Evolutionary conservation across 2,113 vertebrate genomes (phyloP), one percentile per base, ranked within the genome.

Genomic region (Varanus komodoensis): DNA sequence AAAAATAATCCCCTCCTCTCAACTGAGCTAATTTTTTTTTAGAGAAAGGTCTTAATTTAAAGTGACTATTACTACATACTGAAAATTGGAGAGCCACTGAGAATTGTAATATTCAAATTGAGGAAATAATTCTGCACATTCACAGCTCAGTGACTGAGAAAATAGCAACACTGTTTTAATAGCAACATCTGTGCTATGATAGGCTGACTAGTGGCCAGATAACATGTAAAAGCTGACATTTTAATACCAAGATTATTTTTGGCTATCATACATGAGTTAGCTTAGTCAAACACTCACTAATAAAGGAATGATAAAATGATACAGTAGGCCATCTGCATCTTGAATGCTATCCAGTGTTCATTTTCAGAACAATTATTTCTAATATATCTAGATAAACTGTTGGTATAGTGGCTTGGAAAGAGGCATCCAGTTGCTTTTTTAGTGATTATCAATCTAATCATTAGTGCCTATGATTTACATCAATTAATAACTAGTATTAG

Each of bases 211-310:
- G 23, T 8, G 54, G 78, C 87, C 27, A 87, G 86, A 52, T 50
- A 88, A 82, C 67, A 57, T 82, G 67, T 88, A 81, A 81, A 48
- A 57, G 52, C 50, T 82, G 64, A 82, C 79, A 88, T 82, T 81
- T 69, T 82, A 88, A 82, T 71, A 73, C 50, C 12, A 73, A 88
- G 68, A 82, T 88, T 88, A 80, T 29, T 61, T 69, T 69, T 19
- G 21, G 79, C 44, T 57, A 73, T 88, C 32, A 34, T 52, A 54
- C 64, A 38, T 86, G 69, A n/a, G 27, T 61, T 77, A 75, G 32
- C 6, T 71, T 54, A 57, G 80, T 89, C 67, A 82, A 82, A 89
- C n/a, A 89, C 34, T 68, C 68, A 57, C 68, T 44, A 82, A 74
- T 83, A 57, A 82, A 61, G 34, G 34, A 89, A 81, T 82, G 50